phyloP scores from a whole-genome alignment of 2,888 invertebrate genomes.

The Phaedon cochleariae region DNA sequence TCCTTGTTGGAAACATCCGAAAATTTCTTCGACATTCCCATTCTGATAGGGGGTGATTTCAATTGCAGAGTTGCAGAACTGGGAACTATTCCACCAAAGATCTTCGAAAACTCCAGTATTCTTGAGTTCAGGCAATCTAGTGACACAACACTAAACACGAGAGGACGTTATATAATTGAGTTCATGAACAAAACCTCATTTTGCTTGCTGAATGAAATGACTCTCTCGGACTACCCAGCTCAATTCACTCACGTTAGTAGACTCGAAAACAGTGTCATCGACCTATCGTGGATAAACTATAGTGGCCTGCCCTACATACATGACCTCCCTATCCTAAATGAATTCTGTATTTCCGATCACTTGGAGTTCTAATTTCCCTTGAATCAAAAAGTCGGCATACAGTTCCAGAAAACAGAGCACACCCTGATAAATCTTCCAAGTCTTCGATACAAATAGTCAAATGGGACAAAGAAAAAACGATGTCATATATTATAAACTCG shows the following conservation, averaged over 20 bases:
- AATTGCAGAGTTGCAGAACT: neutral
- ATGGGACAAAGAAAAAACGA: neutral
- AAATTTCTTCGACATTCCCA: neutral
- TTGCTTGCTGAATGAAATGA: neutral
- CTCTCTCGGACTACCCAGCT: neutral
- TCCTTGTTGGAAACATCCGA: neutral
- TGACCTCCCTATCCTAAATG: neutral
- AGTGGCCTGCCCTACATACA: neutral
- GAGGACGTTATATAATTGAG: slow-evolving; percentile 1
- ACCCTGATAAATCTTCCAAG: neutral
- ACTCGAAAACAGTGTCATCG: neutral
- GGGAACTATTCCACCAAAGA: neutral
- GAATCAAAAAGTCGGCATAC: neutral
- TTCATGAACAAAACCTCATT: neutral
- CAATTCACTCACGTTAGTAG: neutral
- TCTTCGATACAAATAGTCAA: neutral
- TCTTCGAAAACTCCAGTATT: neutral
- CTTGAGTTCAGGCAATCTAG: neutral
- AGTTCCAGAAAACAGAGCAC: neutral
- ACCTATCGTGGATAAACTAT: neutral
- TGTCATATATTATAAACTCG: neutral
- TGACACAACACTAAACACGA: neutral
- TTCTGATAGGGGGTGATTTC: neutral
- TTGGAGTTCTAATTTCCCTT: neutral
- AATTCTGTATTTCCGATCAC: neutral